Conservation (phyloP, 2,113 vertebrate species). For the Salminus brasiliensis region DNA sequence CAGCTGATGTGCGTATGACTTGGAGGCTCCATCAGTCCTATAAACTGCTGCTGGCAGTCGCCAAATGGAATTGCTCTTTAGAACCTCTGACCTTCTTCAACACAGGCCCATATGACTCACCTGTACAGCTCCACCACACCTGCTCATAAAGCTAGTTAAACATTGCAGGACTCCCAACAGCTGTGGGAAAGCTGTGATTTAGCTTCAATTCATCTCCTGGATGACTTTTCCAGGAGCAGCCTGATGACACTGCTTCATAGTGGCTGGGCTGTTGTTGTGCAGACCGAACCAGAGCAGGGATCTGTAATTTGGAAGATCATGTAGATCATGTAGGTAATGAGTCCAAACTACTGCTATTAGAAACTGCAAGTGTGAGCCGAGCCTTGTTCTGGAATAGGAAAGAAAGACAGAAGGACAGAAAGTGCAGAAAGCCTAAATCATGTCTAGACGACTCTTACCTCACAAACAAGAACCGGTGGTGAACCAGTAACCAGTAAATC, state of each 20-base stretch:
- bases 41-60: background rate
- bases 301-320: background rate
- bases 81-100: background rate
- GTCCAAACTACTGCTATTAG: too few relatives aligned
- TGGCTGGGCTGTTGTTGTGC: background rate
- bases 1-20: background rate
- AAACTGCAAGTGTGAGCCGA: too few relatives aligned
- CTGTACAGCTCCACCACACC: background rate
- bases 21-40: background rate
- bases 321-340: too few relatives aligned
- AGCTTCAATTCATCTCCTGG: background rate
- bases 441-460: too few relatives aligned
- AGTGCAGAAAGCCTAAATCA: too few relatives aligned
- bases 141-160: slow-evolving; percentile 32
- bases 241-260: background rate
- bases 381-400: background rate
- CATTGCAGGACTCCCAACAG: background rate
- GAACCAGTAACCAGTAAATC: too few relatives aligned
- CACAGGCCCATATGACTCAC: background rate
- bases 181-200: background rate
- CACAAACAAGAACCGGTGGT: too few relatives aligned
- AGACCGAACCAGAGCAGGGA: background rate
- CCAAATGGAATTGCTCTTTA: background rate
- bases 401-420: background rate
- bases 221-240: background rate